A percentile compares a stretch with the other conserved stretches of the same genome.
These are phyloP conservation scores for Drosophila novamexicana DNA, from an alignment of 1,140 invertebrate genomes.

Conservation along the genomic window DNA sequence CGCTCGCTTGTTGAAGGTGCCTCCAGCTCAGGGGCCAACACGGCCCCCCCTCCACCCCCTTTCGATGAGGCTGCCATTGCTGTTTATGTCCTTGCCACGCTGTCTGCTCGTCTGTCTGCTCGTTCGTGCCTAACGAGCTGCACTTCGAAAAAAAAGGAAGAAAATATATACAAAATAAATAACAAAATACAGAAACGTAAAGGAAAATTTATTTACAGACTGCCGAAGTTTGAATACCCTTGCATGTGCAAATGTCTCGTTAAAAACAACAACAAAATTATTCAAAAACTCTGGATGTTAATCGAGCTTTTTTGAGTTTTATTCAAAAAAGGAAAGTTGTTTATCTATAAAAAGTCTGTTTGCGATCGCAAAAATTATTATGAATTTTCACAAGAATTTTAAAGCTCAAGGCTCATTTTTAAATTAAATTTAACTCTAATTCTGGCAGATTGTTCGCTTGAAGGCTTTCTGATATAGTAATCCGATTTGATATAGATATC, in stretches of 20 bases:
- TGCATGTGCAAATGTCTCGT: neutral
- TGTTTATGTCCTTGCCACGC: conserved; percentile 72
- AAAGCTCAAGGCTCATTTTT: too few species aligned
- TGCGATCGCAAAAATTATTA: too few species aligned
- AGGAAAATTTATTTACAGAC: neutral
- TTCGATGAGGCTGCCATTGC: conserved; percentile 46
- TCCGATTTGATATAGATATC: too few species aligned
- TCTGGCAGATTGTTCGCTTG: too few species aligned
- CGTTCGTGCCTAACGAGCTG: conserved; percentile 81
- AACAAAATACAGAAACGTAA: conserved; percentile 1
- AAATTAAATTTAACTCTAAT: too few species aligned
- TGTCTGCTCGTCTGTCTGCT: conserved; percentile 63
- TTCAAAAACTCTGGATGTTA: too few species aligned
- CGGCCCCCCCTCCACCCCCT: conserved; percentile 11
- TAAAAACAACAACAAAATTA: too few species aligned
- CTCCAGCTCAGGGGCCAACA: neutral
- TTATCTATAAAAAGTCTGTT: too few species aligned
- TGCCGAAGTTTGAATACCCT: neutral
- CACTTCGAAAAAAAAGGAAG: conserved; percentile 48
- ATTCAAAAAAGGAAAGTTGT: too few species aligned
- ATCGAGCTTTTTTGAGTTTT: too few species aligned
- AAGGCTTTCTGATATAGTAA: too few species aligned
- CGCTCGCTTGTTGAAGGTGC: neutral
- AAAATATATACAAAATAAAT: conserved; percentile 12
- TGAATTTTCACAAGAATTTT: too few species aligned